Percentiles rank a stretch among this genome's conserved stretches.
Conservation (phyloP, 2,113 vertebrate genomes). For the Toxotes jaculatrix region DNA sequence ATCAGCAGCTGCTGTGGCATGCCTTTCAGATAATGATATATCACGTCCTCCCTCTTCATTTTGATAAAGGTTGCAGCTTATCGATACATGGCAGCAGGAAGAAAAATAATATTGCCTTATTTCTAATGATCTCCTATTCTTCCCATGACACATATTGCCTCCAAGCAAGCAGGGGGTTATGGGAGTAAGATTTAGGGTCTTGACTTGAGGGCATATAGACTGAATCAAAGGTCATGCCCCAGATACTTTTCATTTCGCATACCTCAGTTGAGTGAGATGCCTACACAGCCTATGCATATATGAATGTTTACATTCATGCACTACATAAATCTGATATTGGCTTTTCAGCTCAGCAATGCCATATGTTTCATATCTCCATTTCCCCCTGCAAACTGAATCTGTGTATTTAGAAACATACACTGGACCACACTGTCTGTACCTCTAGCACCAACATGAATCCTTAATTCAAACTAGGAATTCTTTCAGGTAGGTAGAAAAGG, state of each 20-base stretch:
- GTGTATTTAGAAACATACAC: constrained; percentile 75
- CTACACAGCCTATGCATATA: constrained; percentile 50
- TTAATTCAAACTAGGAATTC: constrained; percentile 81
- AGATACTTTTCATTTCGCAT: constrained; percentile 76
- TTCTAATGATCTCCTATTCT: constrained; percentile 77
- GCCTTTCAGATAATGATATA: constrained; percentile 80
- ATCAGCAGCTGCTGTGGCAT: constrained; percentile 52
- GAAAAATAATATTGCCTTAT: constrained; percentile 76
- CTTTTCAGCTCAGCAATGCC: constrained; percentile 52
- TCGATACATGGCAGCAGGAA: constrained; percentile 67
- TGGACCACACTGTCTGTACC: constrained; percentile 71
- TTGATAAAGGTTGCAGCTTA: constrained; percentile 80
- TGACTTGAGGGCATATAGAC: constrained; percentile 75
- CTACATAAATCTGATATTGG: constrained; percentile 65
- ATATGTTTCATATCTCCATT: constrained; percentile 72
- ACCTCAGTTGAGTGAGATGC: constrained; percentile 50
- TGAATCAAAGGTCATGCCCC: constrained; percentile 75
- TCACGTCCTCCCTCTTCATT: constrained; percentile 70
- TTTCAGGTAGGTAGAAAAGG: constrained; percentile 63
- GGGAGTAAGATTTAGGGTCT: constrained; percentile 76
- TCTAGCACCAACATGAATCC: constrained; percentile 69
- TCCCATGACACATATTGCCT: constrained; percentile 72
- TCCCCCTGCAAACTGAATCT: constrained; percentile 58
- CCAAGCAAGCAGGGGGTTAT: constrained; percentile 65
- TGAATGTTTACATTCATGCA: constrained; percentile 65